Conservation (phyloP, 2,888 invertebrate species). For the Lithophane ornitopus region DNA sequence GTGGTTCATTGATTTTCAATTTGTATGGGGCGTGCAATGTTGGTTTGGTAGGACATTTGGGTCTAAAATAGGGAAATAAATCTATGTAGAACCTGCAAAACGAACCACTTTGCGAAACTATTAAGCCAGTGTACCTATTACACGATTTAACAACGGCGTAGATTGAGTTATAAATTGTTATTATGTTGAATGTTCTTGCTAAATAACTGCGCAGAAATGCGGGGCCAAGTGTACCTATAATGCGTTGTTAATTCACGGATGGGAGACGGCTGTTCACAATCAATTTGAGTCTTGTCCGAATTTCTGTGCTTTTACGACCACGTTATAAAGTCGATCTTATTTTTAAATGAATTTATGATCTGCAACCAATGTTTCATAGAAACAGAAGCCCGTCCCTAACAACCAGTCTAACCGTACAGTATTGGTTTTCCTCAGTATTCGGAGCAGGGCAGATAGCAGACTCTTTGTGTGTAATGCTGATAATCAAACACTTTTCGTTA, state of each 20-base stretch:
- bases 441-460: neutral
- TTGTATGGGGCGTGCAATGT: constrained; percentile 81
- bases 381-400: neutral
- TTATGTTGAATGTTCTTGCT: constrained; percentile 32
- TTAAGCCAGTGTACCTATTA: constrained; percentile 61
- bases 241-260: neutral
- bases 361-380: neutral
- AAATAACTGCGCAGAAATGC: neutral
- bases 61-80: constrained; percentile 80
- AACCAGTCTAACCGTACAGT: neutral
- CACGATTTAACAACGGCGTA: constrained; percentile 58
- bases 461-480: neutral
- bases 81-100: constrained; percentile 72
- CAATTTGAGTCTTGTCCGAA: neutral
- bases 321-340: neutral
- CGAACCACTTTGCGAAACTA: constrained; percentile 69
- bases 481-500: neutral
- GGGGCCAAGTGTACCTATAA: neutral
- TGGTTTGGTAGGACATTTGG: constrained; percentile 71
- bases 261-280: neutral
- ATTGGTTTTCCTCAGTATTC: neutral
- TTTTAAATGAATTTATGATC: neutral
- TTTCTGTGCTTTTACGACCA: neutral
- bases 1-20: constrained; percentile 89
- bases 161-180: constrained; percentile 61